These are phyloP conservation scores for Globia sparganii DNA, from an alignment of 2,888 invertebrate genomes.

Conservation along the genomic window DNA sequence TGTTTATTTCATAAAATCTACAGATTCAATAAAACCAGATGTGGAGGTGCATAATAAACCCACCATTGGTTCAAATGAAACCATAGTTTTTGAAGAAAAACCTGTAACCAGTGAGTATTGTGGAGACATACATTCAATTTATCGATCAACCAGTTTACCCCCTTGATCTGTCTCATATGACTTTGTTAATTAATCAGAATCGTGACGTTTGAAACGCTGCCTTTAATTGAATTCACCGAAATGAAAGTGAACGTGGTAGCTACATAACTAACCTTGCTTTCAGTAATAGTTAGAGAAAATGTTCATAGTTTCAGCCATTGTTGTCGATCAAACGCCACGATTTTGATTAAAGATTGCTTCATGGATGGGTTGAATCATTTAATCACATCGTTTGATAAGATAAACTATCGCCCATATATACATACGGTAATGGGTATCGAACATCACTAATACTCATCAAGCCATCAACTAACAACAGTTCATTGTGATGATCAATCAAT, in stretches of 20 bases:
- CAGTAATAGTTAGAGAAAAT: slow-evolving; percentile 56
- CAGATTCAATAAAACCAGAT: slow-evolving; percentile 87
- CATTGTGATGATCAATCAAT: slow-evolving; percentile 81
- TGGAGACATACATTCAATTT: slow-evolving; percentile 75
- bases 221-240: slow-evolving; percentile 64
- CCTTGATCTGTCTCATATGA: slow-evolving; percentile 73
- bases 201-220: slow-evolving; percentile 76
- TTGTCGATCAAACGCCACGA: slow-evolving; percentile 69
- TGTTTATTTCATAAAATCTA: slow-evolving; percentile 86
- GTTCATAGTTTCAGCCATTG: slow-evolving; percentile 50
- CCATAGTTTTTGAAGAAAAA: slow-evolving; percentile 84
- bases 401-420: slow-evolving; percentile 76
- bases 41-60: slow-evolving; percentile 86
- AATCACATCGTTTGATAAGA: slow-evolving; percentile 82
- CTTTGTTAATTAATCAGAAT: slow-evolving; percentile 73
- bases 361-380: slow-evolving; percentile 80
- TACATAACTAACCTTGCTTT: slow-evolving; percentile 59
- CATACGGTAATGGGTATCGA: slow-evolving; percentile 75
- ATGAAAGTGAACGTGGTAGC: slow-evolving; percentile 77
- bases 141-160: slow-evolving; percentile 73
- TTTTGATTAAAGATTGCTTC: slow-evolving; percentile 76
- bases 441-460: slow-evolving; percentile 78
- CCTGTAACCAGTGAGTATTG: slow-evolving; percentile 88
- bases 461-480: slow-evolving; percentile 79
- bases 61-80: slow-evolving; percentile 83